Evolutionary conservation across 2,888 invertebrate species (phyloP), one percentile per base, ranked within the genome.

Genomic region (Limulus polyphemus): DNA sequence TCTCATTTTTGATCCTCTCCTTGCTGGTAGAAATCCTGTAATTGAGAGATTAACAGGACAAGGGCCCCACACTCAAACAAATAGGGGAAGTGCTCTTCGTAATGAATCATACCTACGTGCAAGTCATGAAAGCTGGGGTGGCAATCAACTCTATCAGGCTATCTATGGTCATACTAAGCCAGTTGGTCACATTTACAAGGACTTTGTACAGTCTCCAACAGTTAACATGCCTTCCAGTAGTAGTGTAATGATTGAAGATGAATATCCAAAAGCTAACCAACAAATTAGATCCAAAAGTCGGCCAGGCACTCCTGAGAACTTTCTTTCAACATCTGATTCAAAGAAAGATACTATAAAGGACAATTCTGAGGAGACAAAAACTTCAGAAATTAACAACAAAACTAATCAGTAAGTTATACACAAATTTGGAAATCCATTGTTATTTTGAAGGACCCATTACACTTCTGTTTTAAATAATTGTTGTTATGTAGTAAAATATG

Each of bases 201-300:
- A 32, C 32, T 32, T 5, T 32, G 32, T 32, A 5, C 61, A 61
- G 47, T 63, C 70, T 10, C 70, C 71, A 0, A 70, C 70, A 9
- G 62, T 71, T 10, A 68, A 68, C 49, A 60, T 68, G 49, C 55
- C 60, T 47, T 58, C 62, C n/a, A 67, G 63, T 2, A 70, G 72
- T 49, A 79, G 78, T 56, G 78, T 81, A 62, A 72, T 81, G 56
- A 79, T 81, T 55, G 81, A 82, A 71, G 80, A 81, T 69, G 82
- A 81, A 67, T 80, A 80, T 69, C 77, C 32, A 1, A 32, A 32
- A 32, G 5, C 32, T 32, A 32, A 32, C 32, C 32, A 32, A 32
- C 32, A 32, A 32, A 32, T 32, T 1, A 32, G 32, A 32, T 32
- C 32, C 32, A 32, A 32, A 32, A 32, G 32, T 32, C 32, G 32